A percentile compares a stretch with the other conserved stretches of the same genome.
Conservation (phyloP, 2,888 invertebrate genomes). For the Pristionchus mayeri region DNA sequence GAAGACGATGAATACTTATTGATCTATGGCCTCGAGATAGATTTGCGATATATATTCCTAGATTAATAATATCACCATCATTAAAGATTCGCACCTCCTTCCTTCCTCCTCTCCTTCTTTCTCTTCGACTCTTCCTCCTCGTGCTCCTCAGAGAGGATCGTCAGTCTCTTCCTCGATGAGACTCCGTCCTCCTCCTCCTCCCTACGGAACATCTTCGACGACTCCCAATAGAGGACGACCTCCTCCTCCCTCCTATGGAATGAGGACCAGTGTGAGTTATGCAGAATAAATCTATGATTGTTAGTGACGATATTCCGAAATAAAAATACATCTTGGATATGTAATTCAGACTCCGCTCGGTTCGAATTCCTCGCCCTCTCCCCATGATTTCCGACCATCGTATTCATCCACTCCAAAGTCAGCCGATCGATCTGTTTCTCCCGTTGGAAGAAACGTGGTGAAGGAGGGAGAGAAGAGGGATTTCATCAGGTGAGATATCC, state of each 20-base stretch:
- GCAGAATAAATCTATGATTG: too few species aligned
- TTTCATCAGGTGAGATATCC: slow-evolving; percentile 49
- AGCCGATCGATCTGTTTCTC: slow-evolving; percentile 32
- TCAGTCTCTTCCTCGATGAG: slow-evolving; percentile 57
- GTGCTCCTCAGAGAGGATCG: slow-evolving; percentile 60
- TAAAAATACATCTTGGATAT: too few species aligned
- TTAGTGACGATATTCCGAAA: too few species aligned
- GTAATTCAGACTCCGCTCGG: slow-evolving; percentile 17
- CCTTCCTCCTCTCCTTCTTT: neutral
- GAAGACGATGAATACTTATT: neutral
- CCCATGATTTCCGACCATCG: slow-evolving; percentile 29
- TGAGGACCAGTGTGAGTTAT: slow-evolving; percentile 34
- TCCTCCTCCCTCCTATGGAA: slow-evolving; percentile 26
- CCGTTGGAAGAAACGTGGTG: slow-evolving; percentile 53
- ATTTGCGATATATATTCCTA: too few species aligned
- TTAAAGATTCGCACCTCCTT: neutral
- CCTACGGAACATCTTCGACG: neutral
- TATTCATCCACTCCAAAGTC: slow-evolving; percentile 49
- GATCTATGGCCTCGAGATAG: too few species aligned
- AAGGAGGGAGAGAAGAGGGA: slow-evolving; percentile 62
- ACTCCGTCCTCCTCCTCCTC: slow-evolving; percentile 48
- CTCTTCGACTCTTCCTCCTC: slow-evolving; percentile 56
- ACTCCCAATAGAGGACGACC: slow-evolving; percentile 25
- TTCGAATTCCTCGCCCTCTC: neutral
- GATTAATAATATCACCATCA: too few species aligned